phyloP scores from a whole-genome alignment of 1,140 invertebrate species.

The Leptinotarsa texana region DNA sequence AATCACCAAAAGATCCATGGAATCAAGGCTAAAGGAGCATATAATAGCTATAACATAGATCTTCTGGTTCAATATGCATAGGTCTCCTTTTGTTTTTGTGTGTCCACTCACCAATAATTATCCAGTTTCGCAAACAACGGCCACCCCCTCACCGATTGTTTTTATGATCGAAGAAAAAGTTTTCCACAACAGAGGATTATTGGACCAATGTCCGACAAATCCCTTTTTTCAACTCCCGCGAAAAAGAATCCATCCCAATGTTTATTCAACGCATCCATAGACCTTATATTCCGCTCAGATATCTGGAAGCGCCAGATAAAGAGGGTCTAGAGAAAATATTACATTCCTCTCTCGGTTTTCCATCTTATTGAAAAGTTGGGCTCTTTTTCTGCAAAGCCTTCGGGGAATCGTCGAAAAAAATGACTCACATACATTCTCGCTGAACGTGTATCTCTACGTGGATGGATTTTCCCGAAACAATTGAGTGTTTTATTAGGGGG shows the following conservation, averaged over 20 bases:
- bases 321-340: background rate
- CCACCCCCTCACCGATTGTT: background rate
- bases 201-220: background rate
- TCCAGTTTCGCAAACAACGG: no score
- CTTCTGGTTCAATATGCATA: no score
- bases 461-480: constrained; percentile 5
- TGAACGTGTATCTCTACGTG: constrained; percentile 3
- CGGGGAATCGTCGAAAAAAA: background rate
- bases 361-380: constrained; percentile 6
- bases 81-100: no score
- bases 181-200: background rate
- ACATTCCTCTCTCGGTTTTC: background rate
- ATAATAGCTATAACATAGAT: no score
- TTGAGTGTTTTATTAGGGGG: background rate
- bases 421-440: background rate
- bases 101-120: no score
- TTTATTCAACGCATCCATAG: background rate
- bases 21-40: no score
- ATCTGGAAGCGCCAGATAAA: constrained; percentile 2
- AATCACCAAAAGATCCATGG: no score
- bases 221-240: background rate
- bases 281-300: constrained; percentile 6
- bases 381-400: background rate
- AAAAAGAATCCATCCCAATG: background rate
- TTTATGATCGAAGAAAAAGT: background rate